Conservation (phyloP, 2,113 vertebrate genomes). For the Leptodactylus fuscus region DNA sequence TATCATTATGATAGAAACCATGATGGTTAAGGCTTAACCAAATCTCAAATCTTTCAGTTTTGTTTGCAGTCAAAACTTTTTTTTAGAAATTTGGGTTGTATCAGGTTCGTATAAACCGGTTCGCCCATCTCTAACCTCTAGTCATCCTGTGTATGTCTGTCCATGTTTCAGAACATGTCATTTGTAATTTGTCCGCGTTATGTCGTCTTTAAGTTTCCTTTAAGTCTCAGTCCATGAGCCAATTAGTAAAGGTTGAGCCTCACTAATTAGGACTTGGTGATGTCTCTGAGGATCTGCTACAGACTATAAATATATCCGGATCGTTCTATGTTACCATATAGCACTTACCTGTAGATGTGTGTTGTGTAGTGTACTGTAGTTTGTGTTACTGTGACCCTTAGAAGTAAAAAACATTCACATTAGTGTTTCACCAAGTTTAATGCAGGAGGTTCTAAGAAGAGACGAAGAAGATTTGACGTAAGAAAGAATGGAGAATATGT, state of each 20-base stretch:
- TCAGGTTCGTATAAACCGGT: too few relatives aligned
- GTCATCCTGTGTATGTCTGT: too few relatives aligned
- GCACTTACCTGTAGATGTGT: neutral
- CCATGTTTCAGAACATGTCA: too few relatives aligned
- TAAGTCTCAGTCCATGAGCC: neutral
- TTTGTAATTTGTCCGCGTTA: too few relatives aligned
- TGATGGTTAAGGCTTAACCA: too few relatives aligned
- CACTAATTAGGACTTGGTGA: neutral
- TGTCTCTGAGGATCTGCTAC: neutral
- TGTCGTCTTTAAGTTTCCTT: too few relatives aligned
- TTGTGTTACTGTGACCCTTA: neutral
- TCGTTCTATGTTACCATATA: neutral
- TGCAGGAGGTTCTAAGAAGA: neutral
- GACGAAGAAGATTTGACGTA: neutral
- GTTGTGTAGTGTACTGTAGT: neutral
- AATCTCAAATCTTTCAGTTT: too few relatives aligned
- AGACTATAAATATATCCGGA: neutral
- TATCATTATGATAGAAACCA: too few relatives aligned
- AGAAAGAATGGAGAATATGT: slow-evolving; percentile 33
- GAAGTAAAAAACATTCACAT: neutral
- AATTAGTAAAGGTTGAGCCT: neutral
- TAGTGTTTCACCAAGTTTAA: neutral
- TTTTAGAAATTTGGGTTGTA: too few relatives aligned
- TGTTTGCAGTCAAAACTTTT: too few relatives aligned
- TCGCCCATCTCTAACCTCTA: too few relatives aligned